A percentile compares a stretch with the other conserved stretches of the same genome.
phyloP scores from a whole-genome alignment of 2,888 invertebrate genomes.

The Artemia sp. region DNA sequence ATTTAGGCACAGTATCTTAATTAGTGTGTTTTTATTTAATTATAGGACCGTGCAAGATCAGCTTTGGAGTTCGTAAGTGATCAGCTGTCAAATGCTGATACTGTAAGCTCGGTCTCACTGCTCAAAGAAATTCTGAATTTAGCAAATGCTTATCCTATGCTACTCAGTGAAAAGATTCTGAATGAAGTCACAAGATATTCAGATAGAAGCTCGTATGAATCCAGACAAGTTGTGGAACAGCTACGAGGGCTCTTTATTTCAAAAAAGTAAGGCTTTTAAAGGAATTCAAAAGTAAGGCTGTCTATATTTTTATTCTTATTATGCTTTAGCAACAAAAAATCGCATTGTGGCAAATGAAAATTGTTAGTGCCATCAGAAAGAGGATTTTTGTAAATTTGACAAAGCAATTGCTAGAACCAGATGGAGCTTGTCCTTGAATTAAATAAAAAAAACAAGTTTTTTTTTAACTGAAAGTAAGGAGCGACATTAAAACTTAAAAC shows the following conservation, averaged over 20 bases:
- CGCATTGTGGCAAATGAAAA: too few relatives aligned
- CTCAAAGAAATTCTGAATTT: conserved; percentile 61
- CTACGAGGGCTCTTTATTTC: conserved; percentile 30
- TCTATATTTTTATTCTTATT: too few relatives aligned
- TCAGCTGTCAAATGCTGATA: conserved; percentile 50
- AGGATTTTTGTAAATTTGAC: too few relatives aligned
- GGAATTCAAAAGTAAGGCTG: too few relatives aligned
- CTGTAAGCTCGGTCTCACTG: conserved; percentile 52
- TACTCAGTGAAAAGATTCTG: conserved; percentile 61
- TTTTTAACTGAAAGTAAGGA: too few relatives aligned
- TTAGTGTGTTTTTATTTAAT: conserved; percentile 22
- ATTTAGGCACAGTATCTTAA: too few relatives aligned
- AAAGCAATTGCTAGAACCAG: too few relatives aligned
- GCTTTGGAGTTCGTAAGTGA: conserved; percentile 64
- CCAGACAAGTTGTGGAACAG: conserved; percentile 33
- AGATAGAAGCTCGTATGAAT: conserved; percentile 25
- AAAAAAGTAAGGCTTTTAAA: conserved; percentile 25
- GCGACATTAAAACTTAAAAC: too few relatives aligned
- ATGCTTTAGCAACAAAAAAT: too few relatives aligned
- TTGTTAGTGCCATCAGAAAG: too few relatives aligned
- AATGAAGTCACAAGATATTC: conserved; percentile 49
- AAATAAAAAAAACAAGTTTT: too few relatives aligned
- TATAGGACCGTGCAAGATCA: conserved; percentile 57
- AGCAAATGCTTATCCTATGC: conserved; percentile 58
- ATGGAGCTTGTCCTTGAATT: too few relatives aligned